Evolutionary conservation across 2,797 vertebrate genomes (phyloP).

Genomic region (Pseudochromis fuscus): DNA sequence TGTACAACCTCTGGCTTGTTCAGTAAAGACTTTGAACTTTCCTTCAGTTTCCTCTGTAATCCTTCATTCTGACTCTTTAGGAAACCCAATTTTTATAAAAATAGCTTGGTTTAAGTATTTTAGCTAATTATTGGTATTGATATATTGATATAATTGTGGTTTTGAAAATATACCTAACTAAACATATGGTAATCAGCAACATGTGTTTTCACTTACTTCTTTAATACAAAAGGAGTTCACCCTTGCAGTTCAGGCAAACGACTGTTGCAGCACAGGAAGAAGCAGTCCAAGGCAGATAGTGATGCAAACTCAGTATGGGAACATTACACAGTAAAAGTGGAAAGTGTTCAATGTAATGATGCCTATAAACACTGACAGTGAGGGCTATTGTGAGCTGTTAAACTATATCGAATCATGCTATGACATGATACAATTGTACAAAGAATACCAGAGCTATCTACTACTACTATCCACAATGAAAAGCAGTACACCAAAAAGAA

Average conservation of each 20-base stretch:
- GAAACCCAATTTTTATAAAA: too few relatives aligned
- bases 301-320: neutral
- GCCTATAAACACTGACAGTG: neutral
- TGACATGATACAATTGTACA: neutral
- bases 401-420: neutral
- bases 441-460: neutral
- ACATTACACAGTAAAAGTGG: neutral
- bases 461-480: neutral
- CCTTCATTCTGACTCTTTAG: too few relatives aligned
- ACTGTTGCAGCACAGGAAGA: neutral
- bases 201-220: too few relatives aligned
- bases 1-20: too few relatives aligned
- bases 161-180: neutral
- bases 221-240: too few relatives aligned
- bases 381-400: neutral
- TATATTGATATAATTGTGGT: too few relatives aligned
- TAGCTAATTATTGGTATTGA: too few relatives aligned
- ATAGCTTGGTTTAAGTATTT: too few relatives aligned
- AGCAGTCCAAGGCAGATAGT: neutral
- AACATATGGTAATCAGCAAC: too few relatives aligned
- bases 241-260: too few relatives aligned
- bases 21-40: too few relatives aligned
- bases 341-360: neutral
- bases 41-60: too few relatives aligned
- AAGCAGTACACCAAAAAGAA: neutral